phyloP scores from a whole-genome alignment of 2,113 vertebrate genomes.

The Xenopus tropicalis region DNA sequence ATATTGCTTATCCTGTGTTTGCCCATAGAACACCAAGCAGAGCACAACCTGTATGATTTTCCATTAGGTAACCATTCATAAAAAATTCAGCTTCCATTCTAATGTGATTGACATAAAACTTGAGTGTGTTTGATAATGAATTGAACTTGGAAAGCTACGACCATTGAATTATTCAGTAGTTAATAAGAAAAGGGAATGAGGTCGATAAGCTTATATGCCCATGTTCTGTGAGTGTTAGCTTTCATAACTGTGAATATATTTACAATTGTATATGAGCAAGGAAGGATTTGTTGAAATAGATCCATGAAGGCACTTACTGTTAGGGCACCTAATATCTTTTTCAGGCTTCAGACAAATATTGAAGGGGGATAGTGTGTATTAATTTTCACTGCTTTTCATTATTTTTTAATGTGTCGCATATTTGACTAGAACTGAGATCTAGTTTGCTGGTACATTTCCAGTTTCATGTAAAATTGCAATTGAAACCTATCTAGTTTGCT shows the following conservation, averaged over 20 bases:
- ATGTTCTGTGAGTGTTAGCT: constrained; percentile 20
- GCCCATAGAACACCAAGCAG: constrained; percentile 12
- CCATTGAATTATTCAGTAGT: constrained; percentile 77
- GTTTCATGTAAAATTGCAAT: constrained; percentile 77
- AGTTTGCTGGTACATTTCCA: constrained; percentile 60
- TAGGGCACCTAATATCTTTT: constrained; percentile 80
- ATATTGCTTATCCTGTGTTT: no score
- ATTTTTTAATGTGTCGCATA: constrained; percentile 82
- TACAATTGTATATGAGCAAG: constrained; percentile 30
- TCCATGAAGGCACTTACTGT: constrained; percentile 64
- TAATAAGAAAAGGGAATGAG: constrained; percentile 60
- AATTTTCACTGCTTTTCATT: constrained; percentile 69
- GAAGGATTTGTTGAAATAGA: constrained; percentile 66
- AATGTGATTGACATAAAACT: constrained; percentile 75
- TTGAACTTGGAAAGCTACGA: constrained; percentile 67
- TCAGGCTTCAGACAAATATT: constrained; percentile 74
- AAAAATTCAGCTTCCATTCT: constrained; percentile 75
- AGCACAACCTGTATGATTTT: constrained; percentile 63
- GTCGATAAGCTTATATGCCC: constrained; percentile 17
- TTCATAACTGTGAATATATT: constrained; percentile 55
- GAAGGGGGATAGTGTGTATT: constrained; percentile 73
- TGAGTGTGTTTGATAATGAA: constrained; percentile 76
- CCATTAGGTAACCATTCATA: constrained; percentile 81
- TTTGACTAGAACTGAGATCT: constrained; percentile 72
- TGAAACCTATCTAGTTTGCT: constrained; percentile 60